A percentile compares a stretch with the other conserved stretches of the same genome.
phyloP scores from a whole-genome alignment of 2,113 vertebrate species.

The Sminthopsis crassicaudata region DNA sequence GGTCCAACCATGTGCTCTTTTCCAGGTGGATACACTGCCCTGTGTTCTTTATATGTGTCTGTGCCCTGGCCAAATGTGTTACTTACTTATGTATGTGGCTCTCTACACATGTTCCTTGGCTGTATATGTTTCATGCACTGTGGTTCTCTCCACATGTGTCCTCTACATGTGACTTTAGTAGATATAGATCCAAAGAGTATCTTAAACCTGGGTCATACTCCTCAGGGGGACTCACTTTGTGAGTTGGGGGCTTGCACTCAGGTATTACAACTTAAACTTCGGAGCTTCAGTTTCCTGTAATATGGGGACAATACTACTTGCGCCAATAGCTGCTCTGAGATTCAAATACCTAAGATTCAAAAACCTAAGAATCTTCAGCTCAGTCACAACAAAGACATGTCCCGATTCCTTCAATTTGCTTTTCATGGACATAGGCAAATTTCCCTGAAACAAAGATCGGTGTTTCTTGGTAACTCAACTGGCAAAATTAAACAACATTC shows the following conservation, averaged over 20 bases:
- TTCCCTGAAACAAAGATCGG: background rate
- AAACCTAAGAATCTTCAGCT: background rate
- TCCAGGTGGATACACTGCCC: too few species aligned
- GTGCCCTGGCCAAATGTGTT: too few species aligned
- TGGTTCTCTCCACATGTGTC: too few species aligned
- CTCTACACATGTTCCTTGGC: too few species aligned
- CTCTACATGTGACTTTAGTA: too few species aligned
- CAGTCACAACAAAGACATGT: background rate
- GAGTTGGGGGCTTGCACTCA: background rate
- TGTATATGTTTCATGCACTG: too few species aligned
- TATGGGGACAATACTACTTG: background rate
- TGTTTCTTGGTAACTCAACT: background rate
- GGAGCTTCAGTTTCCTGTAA: background rate
- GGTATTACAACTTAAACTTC: background rate
- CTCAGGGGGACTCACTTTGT: background rate
- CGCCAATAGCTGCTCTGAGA: background rate
- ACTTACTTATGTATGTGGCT: too few species aligned
- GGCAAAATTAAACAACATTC: background rate
- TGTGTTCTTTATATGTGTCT: too few species aligned
- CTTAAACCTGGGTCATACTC: background rate
- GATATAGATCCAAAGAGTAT: too few species aligned
- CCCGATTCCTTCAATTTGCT: background rate
- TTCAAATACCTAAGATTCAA: background rate
- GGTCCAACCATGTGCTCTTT: too few species aligned
- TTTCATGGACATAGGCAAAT: background rate